Evolutionary conservation across 2,113 vertebrate species (phyloP).

Genomic region (Engraulis encrasicolus): DNA sequence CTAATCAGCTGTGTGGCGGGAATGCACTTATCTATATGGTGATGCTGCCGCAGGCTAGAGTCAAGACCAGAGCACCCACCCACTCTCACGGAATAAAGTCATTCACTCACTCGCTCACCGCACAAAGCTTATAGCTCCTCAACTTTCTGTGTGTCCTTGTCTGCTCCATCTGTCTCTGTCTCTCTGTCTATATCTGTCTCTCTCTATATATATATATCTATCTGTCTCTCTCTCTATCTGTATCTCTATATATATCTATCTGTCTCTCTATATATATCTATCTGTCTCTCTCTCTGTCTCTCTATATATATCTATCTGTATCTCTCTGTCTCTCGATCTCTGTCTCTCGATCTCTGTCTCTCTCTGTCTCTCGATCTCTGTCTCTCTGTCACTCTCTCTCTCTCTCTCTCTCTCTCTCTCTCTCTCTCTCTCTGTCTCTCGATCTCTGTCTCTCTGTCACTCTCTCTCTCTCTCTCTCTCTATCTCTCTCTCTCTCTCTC

Average conservation of each 20-base stretch:
- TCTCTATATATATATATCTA: no score
- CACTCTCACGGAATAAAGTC: no score
- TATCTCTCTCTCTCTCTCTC: not conserved
- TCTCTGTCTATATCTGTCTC: no score
- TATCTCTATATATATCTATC: no score
- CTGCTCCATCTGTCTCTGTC: no score
- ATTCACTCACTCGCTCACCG: slow-evolving; percentile 23
- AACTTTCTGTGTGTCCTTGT: no score
- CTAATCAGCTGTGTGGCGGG: slow-evolving; percentile 30
- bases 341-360: slow-evolving; percentile 8
- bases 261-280: no score
- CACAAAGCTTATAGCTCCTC: no score
- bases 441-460: not conserved
- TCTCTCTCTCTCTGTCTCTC: not conserved
- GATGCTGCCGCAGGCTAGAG: slow-evolving; percentile 4
- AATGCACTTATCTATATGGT: not conserved
- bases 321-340: not conserved
- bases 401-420: slow-evolving; percentile 11
- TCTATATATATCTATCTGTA: slow-evolving; percentile 15
- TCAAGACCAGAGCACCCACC: not conserved
- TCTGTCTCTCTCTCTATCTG: no score
- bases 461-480: not conserved
- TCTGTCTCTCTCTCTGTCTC: not conserved
- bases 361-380: slow-evolving; percentile 5
- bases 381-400: not conserved